Base-by-base conservation (phyloP, 2,113 vertebrate species). In the Pterophyllum scalare region DNA sequence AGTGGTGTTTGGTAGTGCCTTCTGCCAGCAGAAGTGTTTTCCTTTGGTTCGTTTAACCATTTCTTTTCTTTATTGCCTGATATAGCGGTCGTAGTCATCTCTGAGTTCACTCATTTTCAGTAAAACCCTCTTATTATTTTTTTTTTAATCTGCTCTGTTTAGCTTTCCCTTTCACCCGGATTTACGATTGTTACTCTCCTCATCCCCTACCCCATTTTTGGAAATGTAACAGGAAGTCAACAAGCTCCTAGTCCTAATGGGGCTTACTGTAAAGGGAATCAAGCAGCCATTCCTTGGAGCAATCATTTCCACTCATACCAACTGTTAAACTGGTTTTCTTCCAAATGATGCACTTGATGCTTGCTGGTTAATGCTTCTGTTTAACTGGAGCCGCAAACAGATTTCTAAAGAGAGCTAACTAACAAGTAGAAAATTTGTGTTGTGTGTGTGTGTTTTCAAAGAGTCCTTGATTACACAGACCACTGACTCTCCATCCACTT, bases 381-480 rank as follows among this genome's bases (percentile, higher is more conserved):
- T 38, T 78, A 61, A 82, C 80, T 77, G 38, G 28, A 67, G n/a
- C 11, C 11, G 74, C 11, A 60, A 79, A 61, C 2, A 14, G 8
- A 58, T 58, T 84, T 58, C 13, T 75, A 13, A 79, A 67, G 11
- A 52, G 33, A 52, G 54, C 54, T 7, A 75, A 70, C 13, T 70
- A 79, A 86, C 31, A 80, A 83, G 80, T 20, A 5, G 13, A 77
- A 35, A 57, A 61, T 70, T 38, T 38, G 35, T 10, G 35, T 38
- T 38, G 35, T 38, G 35, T 38, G 35, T 35, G 35, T 38, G 35
- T 38, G 35, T 78, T 76, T 79, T 75, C 46, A 84, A 49, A 72
- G n/a, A 81, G 65, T 17, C 35, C 19, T 67, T 62, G 20, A 49
- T 72, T 56, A 28, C 38, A 82, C 33, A 52, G 72, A 60, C 28